phyloP scores from a whole-genome alignment of 1,140 invertebrate species.

The Lepidurus packardi region DNA sequence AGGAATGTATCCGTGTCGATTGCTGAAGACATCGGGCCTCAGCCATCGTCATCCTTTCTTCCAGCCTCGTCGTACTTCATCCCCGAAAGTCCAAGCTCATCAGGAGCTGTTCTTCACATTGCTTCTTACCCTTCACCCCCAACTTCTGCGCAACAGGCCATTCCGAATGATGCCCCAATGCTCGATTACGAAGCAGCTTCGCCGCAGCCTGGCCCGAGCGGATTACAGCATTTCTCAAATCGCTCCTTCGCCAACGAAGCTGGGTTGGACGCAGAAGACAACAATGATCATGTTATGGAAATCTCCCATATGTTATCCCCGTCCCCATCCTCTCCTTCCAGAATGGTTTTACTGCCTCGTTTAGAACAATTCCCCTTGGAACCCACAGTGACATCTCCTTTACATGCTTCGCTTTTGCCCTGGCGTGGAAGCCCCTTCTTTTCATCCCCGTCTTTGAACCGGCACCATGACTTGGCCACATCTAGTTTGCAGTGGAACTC shows the following conservation, averaged over 20 bases:
- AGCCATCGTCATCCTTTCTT: background rate
- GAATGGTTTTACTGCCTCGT: background rate
- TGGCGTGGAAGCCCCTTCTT: background rate
- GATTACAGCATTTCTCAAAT: background rate
- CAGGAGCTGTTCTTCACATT: background rate
- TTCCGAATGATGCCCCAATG: background rate
- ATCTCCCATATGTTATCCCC: background rate
- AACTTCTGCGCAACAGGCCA: background rate
- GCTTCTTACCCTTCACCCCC: background rate
- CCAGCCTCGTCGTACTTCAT: background rate
- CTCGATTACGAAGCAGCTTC: background rate
- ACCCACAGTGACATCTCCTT: background rate
- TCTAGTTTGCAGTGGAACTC: background rate
- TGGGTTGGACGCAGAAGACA: background rate
- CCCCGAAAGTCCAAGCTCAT: background rate
- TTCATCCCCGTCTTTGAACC: background rate
- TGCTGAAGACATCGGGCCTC: background rate
- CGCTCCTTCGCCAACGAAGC: background rate
- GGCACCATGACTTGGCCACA: background rate
- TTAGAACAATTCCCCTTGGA: constrained; percentile 7
- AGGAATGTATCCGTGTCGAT: background rate
- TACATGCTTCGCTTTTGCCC: background rate
- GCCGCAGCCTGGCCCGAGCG: background rate
- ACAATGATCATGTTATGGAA: background rate
- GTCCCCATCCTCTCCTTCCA: background rate